Base-by-base conservation (phyloP, 1,140 invertebrate species). In the Achroia grisella region DNA sequence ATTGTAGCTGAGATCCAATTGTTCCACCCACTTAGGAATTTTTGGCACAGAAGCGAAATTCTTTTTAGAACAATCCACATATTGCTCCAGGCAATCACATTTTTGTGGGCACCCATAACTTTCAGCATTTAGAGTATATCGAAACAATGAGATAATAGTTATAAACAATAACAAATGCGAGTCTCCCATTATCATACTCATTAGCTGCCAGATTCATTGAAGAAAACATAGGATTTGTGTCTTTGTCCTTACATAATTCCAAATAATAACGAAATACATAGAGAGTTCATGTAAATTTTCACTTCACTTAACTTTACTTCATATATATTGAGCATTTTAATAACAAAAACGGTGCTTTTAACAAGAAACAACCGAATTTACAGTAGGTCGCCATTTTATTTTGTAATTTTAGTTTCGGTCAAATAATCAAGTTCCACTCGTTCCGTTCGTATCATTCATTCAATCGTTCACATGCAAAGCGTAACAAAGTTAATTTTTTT, bases 21-120 rank as follows among this genome's bases (percentile, higher is more conserved):
- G 82, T 77, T 85, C 86, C 65, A 89, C 87, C 87, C 90, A 90
- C 79, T 83, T 85, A 44, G 89, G 89, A 71, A 90, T 83, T 68
- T 86, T 81, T 42, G 89, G 89, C 61, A 90, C 84, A 53, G 73
- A 73, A 54, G 82, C 71, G 60, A 90, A 86, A 71, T 88, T 87
- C 71, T 88, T 86, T 53, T 87, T 86, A 47, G 86, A 87, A 86
- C 90, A 91, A 71, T 89, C 88, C 31, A 90, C 87, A 61, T 87
- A 87, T 35, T 85, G 74, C 53, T 87, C 80, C 36, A 89, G 75
- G 62, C 89, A 90, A 56, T 78, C 86, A 66, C 90, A 91, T 68
- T 87, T 87, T 56, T 82, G 75, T 39, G 88, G 88, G 52, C 89
- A 90, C 57, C 85, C 79, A 62, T 79, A 79, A 45, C 61, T 75